Conservation (phyloP, 2,888 invertebrate genomes). For the Volucella zonaria region DNA sequence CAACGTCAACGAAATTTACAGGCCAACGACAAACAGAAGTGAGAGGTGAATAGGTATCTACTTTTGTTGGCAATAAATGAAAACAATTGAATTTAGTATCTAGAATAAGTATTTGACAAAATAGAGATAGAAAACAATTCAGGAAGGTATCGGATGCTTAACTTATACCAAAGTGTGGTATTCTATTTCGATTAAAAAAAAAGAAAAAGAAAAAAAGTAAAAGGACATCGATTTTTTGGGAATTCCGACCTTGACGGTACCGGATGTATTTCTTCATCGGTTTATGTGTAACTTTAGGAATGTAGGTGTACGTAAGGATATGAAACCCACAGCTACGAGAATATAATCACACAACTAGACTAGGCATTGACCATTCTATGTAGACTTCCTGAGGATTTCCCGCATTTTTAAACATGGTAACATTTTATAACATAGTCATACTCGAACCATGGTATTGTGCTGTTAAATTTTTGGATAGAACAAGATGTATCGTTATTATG, state of each 20-base stretch:
- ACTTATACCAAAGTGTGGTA: background rate
- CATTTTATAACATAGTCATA: no score
- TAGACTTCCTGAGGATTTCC: no score
- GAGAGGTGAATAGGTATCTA: background rate
- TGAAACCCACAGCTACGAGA: no score
- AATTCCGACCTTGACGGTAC: constrained; percentile 49
- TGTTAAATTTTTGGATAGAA: no score
- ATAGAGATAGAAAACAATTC: background rate
- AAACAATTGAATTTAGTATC: constrained; percentile 8
- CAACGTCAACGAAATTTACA: constrained; percentile 50
- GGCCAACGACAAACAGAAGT: constrained; percentile 8
- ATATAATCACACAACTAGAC: no score
- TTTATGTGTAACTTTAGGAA: no score
- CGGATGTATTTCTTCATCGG: background rate
- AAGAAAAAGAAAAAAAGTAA: constrained; percentile 7
- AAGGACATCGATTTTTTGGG: constrained; percentile 10
- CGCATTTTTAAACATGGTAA: no score
- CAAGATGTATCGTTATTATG: no score
- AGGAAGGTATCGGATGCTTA: background rate
- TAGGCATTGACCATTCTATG: no score
- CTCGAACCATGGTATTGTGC: no score
- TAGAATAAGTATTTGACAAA: background rate
- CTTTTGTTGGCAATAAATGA: background rate
- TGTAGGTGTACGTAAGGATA: no score
- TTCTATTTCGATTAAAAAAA: constrained; percentile 1